A percentile compares a stretch with the other conserved stretches of the same genome.
Conservation (phyloP, 2,113 vertebrate genomes). For the Heterocephalus glaber region DNA sequence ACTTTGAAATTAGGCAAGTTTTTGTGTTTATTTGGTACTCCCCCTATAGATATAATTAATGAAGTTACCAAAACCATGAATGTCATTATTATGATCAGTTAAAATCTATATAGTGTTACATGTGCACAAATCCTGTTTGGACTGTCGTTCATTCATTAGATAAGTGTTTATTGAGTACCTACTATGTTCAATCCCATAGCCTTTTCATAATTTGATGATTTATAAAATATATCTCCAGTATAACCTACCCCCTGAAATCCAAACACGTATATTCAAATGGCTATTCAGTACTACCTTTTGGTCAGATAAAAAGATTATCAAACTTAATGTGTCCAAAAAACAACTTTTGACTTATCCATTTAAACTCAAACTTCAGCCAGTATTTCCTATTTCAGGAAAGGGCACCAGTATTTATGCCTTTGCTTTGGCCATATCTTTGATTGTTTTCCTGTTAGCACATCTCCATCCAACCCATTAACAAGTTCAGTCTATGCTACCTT, state of each 20-base stretch:
- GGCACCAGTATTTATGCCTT: neutral
- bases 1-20: neutral
- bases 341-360: slow-evolving; percentile 30
- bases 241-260: neutral
- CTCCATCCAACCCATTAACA: neutral
- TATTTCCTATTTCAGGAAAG: slow-evolving; percentile 35
- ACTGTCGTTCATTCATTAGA: neutral
- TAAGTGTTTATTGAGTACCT: neutral
- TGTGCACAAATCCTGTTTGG: neutral
- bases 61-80: neutral
- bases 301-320: slow-evolving; percentile 22
- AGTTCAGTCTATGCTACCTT: neutral
- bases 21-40: slow-evolving; percentile 4
- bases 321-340: slow-evolving; percentile 18
- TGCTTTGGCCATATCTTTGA: neutral
- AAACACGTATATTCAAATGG: neutral
- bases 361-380: neutral
- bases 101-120: neutral
- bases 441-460: neutral
- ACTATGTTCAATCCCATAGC: neutral
- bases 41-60: neutral
- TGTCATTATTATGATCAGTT: neutral
- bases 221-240: slow-evolving; percentile 20
- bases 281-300: neutral
- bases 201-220: slow-evolving; percentile 48